Evolutionary conservation across 1,140 invertebrate genomes (phyloP).

Genomic region (Drosophila athabasca): DNA sequence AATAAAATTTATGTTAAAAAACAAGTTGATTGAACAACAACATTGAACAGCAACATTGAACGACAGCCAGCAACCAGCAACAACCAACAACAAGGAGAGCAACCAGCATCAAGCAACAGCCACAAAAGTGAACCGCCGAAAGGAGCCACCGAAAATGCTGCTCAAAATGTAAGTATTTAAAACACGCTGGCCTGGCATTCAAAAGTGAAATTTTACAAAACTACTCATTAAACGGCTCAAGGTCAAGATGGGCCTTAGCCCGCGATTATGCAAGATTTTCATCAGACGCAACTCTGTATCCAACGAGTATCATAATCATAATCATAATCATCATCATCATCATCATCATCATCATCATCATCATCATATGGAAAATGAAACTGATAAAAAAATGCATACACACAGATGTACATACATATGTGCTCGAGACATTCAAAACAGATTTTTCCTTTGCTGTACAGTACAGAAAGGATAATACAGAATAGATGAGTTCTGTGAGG

Average conservation of each 20-base stretch:
- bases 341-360: not conserved
- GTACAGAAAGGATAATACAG: too few species aligned
- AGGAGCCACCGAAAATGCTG: slow-evolving; percentile 55
- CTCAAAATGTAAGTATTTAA: slow-evolving; percentile 68
- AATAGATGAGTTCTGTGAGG: too few species aligned
- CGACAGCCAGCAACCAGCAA: slow-evolving; percentile 15
- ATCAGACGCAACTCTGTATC: too few species aligned
- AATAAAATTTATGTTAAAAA: slow-evolving; percentile 58
- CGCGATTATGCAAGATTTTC: slow-evolving; percentile 18
- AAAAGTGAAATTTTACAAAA: too few species aligned
- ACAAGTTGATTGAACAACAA: slow-evolving; percentile 29
- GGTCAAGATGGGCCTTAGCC: slow-evolving; percentile 21
- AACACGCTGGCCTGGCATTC: too few species aligned
- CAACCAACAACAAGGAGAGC: slow-evolving; percentile 35
- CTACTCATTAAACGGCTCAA: slow-evolving; percentile 11
- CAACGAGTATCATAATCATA: not conserved
- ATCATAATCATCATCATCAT: not conserved
- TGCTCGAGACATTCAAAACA: too few species aligned
- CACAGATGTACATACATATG: too few species aligned
- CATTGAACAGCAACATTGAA: slow-evolving; percentile 24
- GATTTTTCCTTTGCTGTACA: too few species aligned
- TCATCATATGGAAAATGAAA: not conserved
- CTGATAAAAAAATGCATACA: too few species aligned
- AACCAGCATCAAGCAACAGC: slow-evolving; percentile 13
- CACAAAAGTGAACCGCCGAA: slow-evolving; percentile 8